Percentiles rank a stretch among this genome's conserved stretches.
phyloP scores from a whole-genome alignment of 2,888 invertebrate species.

The Myopa testacea region DNA sequence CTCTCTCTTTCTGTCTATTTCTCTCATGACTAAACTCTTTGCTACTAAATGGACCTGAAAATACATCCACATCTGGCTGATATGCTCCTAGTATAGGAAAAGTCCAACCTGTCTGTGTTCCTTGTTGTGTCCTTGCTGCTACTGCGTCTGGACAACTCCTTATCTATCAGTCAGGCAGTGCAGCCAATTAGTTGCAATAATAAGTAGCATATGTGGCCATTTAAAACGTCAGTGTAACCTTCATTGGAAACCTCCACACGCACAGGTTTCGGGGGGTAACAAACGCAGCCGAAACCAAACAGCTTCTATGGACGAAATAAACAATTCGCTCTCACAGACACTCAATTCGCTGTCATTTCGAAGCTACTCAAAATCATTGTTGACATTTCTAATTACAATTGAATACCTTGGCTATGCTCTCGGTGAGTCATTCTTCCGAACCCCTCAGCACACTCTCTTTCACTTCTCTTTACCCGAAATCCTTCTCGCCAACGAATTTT shows the following conservation, averaged over 20 bases:
- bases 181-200: constrained; percentile 56
- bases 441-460: background rate
- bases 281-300: too few species aligned
- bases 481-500: too few species aligned
- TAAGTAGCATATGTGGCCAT: constrained; percentile 48
- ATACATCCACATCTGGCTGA: too few species aligned
- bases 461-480: background rate
- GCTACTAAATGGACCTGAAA: too few species aligned
- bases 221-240: constrained; percentile 35
- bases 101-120: too few species aligned
- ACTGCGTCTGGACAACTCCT: too few species aligned
- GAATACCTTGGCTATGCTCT: constrained; percentile 55
- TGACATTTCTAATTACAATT: constrained; percentile 68
- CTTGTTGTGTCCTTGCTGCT: too few species aligned
- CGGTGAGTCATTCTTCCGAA: background rate
- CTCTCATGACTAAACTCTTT: too few species aligned
- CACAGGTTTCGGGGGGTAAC: background rate
- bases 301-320: constrained; percentile 15
- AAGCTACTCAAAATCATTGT: constrained; percentile 61
- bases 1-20: too few species aligned
- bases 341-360: constrained; percentile 36
- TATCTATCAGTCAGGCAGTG: constrained; percentile 51
- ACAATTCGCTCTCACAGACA: constrained; percentile 18
- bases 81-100: too few species aligned
- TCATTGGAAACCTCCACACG: background rate